Conservation (phyloP, 2,888 invertebrate species). For the Seladonia tumulorum region DNA sequence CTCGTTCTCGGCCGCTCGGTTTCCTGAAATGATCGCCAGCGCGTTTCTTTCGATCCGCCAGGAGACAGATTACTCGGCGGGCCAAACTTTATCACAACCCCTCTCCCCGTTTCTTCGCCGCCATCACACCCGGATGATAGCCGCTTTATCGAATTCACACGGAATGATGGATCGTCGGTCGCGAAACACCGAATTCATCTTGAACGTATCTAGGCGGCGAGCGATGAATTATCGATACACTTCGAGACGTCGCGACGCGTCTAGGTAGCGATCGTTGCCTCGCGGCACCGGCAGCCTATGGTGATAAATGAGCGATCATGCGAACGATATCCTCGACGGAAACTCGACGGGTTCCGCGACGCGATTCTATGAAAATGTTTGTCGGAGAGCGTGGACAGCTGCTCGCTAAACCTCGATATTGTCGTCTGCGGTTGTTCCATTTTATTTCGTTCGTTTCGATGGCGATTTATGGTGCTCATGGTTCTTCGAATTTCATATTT, state of each 20-base stretch:
- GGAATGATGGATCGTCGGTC: constrained; percentile 67
- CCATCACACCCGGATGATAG: constrained; percentile 22
- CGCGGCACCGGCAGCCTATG: constrained; percentile 19
- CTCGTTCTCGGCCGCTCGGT: not conserved
- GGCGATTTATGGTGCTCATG: not conserved
- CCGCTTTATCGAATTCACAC: constrained; percentile 61
- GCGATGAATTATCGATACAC: constrained; percentile 71
- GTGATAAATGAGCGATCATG: constrained; percentile 61
- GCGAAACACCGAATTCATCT: constrained; percentile 65
- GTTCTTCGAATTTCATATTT: not conserved
- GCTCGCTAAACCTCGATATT: not conserved
- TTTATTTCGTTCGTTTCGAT: not conserved
- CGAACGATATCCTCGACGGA: constrained; percentile 34
- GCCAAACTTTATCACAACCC: constrained; percentile 56
- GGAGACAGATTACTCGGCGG: constrained; percentile 29
- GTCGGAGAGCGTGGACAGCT: not conserved
- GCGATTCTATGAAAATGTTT: not conserved
- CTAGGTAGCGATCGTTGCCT: constrained; percentile 27
- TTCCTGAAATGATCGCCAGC: constrained; percentile 8
- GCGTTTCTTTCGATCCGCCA: constrained; percentile 12
- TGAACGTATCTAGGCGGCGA: constrained; percentile 43
- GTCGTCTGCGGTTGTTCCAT: not conserved
- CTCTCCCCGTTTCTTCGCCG: not conserved
- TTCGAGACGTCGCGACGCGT: constrained; percentile 43
- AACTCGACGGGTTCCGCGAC: constrained; percentile 23